Percentiles rank a stretch among this genome's conserved stretches.
Conservation (phyloP, 2,113 vertebrate genomes). For the Heterotis niloticus region DNA sequence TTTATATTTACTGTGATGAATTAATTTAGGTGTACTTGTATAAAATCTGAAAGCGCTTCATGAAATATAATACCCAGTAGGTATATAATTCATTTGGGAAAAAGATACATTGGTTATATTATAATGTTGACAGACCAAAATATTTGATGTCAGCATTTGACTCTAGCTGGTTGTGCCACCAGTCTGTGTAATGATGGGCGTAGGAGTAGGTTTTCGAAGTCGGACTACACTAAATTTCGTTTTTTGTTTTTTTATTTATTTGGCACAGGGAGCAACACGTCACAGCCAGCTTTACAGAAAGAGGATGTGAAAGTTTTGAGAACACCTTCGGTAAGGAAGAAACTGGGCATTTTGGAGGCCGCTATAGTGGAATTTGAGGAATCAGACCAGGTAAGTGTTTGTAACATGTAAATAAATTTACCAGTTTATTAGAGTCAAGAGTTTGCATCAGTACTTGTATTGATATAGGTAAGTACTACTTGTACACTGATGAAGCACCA, state of each 20-base stretch:
- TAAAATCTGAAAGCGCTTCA: too few relatives aligned
- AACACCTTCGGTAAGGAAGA: slow-evolving; percentile 29
- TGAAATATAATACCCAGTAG: too few relatives aligned
- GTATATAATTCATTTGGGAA: too few relatives aligned
- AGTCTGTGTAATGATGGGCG: neutral
- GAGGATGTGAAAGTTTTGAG: neutral
- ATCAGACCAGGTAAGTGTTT: slow-evolving; percentile 48
- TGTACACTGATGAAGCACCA: slow-evolving; percentile 24
- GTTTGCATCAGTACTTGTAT: too few relatives aligned
- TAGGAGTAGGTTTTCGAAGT: neutral
- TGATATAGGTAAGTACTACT: neutral
- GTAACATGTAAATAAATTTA: neutral
- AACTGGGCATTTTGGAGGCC: slow-evolving; percentile 55
- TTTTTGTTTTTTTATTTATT: neutral
- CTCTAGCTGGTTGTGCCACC: neutral
- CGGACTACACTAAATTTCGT: neutral
- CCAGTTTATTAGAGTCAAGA: neutral
- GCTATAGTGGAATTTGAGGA: slow-evolving; percentile 65
- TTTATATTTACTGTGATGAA: too few relatives aligned
- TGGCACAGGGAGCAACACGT: slow-evolving; percentile 22
- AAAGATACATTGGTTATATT: too few relatives aligned
- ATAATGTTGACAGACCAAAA: neutral
- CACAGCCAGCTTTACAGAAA: neutral
- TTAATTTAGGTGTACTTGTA: too few relatives aligned
- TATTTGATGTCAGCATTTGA: neutral